phyloP scores from a whole-genome alignment of 2,888 invertebrate genomes.

The Macropis europaea region DNA sequence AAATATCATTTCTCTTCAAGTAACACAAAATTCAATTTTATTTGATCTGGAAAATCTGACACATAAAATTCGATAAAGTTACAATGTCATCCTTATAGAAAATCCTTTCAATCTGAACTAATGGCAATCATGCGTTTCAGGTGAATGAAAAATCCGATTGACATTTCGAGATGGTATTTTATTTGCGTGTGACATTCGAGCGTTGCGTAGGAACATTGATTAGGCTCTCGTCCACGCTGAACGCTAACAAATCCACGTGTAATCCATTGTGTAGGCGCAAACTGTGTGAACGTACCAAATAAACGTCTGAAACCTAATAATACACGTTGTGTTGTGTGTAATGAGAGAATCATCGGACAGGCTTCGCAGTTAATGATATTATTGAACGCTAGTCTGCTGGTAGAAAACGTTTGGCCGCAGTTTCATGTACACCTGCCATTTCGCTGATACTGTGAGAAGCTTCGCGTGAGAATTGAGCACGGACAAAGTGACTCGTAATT shows the following conservation, averaged over 20 bases:
- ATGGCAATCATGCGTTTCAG: too few species aligned
- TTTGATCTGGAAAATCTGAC: too few species aligned
- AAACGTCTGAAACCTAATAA: constrained; percentile 45
- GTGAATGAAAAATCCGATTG: not conserved
- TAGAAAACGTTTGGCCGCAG: constrained; percentile 12
- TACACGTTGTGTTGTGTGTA: constrained; percentile 43
- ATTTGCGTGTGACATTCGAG: not conserved
- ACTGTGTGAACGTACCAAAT: constrained; percentile 50
- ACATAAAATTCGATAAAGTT: too few species aligned
- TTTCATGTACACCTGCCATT: not conserved
- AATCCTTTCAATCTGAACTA: too few species aligned
- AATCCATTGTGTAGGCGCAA: constrained; percentile 48
- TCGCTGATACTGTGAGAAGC: not conserved
- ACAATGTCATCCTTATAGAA: too few species aligned
- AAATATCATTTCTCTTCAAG: constrained; percentile 31
- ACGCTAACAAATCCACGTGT: constrained; percentile 46
- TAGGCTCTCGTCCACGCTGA: constrained; percentile 32
- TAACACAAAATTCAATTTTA: too few species aligned
- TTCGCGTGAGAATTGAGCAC: not conserved
- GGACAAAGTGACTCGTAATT: too few species aligned
- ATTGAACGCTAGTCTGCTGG: constrained; percentile 39
- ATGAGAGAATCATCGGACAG: constrained; percentile 35
- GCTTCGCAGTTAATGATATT: constrained; percentile 47
- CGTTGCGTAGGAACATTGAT: constrained; percentile 24
- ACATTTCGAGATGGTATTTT: constrained; percentile 20